phyloP scores from a whole-genome alignment of 2,888 invertebrate species.

The Lithophane semibrunnea region DNA sequence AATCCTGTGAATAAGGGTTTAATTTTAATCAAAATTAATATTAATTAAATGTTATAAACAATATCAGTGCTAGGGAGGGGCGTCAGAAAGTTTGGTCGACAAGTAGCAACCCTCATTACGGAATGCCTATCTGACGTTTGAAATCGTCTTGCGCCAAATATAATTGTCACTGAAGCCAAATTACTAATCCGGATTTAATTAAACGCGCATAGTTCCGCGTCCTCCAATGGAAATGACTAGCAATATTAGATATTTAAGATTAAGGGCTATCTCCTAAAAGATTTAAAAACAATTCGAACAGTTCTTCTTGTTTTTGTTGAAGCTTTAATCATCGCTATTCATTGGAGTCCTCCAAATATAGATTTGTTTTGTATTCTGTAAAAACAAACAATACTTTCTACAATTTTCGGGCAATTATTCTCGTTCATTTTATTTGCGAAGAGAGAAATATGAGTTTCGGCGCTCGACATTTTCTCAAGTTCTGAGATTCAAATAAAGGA shows the following conservation, averaged over 20 bases:
- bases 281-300: conserved; percentile 37
- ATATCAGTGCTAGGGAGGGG: conserved; percentile 18
- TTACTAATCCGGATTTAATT: conserved; percentile 74
- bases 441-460: conserved; percentile 36
- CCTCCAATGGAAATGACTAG: conserved; percentile 39
- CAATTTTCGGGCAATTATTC: conserved; percentile 35
- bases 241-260: conserved; percentile 50
- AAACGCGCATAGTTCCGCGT: conserved; percentile 62
- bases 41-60: conserved; percentile 49
- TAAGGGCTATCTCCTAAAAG: conserved; percentile 20
- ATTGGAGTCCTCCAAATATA: conserved; percentile 24
- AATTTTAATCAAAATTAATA: conserved; percentile 45
- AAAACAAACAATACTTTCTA: conserved; percentile 43
- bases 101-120: conserved; percentile 71
- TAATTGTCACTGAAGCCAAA: conserved; percentile 67
- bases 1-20: conserved; percentile 7
- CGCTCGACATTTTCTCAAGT: conserved; percentile 40
- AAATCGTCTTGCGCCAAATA: conserved; percentile 65
- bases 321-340: conserved; percentile 35
- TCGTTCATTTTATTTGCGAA: conserved; percentile 38
- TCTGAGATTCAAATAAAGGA: conserved; percentile 56
- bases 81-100: conserved; percentile 59
- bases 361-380: conserved; percentile 48
- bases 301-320: conserved; percentile 43
- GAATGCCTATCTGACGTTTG: conserved; percentile 69